Base-by-base conservation (phyloP, 2,113 vertebrate genomes). In the Oryzias celebensis region DNA sequence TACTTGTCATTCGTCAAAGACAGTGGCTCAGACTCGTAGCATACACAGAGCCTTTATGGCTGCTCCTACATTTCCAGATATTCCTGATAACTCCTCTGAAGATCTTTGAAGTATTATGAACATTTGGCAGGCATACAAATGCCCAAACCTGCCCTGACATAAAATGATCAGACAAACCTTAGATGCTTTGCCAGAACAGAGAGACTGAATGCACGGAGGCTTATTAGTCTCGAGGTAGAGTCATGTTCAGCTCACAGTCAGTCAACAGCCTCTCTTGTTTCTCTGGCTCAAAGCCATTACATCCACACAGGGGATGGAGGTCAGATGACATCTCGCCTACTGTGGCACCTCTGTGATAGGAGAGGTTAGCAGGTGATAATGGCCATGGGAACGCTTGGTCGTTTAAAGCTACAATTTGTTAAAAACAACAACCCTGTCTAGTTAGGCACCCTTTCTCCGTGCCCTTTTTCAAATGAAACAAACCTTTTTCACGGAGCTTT, bases 261-360 rank as follows among this genome's bases (percentile, higher is more conserved):
- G 66, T 83, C 71, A 75, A 69, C 69, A 69, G 71, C 66, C 52
- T 81, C 69, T 83, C 77, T 51, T 63, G 49, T 80, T 84, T 77
- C 75, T 52, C 70, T 76, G 66, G 73, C 73, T 68, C n/a, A n/a
- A 49, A 65, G 82, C 71, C 62, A 81, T 80, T 71, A 66, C 57
- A 71, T 64, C 68, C 73, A 58, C 68, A 73, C 71, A 23, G 70
- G 67, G 53, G 68, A 63, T 51, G 49, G 62, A 79, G 82, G 84
- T 85, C 71, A 77, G 77, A 65, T 78, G 73, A 82, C 77, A 82
- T 81, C 69, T 76, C 72, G 77, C 78, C 73, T 63, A 46, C 49
- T 44, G 68, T 36, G 58, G 71, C 60, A 63, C 65, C 60, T 81
- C 68, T 49, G 48, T 63, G 26, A 71, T 61, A 71, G 24, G 22